Evolutionary conservation across 2,888 invertebrate genomes (phyloP).

Genomic region (Amblyjoppa proteus): DNA sequence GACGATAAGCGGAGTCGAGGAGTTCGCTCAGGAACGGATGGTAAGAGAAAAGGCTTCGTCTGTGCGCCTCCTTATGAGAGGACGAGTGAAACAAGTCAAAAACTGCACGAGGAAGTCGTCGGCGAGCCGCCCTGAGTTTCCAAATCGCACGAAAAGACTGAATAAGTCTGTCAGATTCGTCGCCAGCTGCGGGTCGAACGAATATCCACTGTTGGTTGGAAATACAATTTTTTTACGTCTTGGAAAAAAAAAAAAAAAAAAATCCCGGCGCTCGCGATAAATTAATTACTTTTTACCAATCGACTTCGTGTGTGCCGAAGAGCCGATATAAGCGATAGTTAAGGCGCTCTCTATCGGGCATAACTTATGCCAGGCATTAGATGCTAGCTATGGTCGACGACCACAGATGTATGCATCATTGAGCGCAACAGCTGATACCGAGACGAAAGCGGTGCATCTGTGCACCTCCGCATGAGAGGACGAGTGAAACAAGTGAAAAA

Average conservation of each 20-base stretch:
- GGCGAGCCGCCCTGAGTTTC: conserved; percentile 46
- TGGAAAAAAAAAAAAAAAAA: not conserved
- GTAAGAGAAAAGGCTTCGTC: conserved; percentile 50
- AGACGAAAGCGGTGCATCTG: conserved; percentile 46
- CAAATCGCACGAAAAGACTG: conserved; percentile 41
- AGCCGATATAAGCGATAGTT: conserved; percentile 66
- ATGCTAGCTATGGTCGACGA: conserved; percentile 77
- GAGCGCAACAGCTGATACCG: conserved; percentile 72
- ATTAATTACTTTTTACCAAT: conserved; percentile 56
- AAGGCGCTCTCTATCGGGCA: conserved; percentile 77
- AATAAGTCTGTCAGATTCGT: conserved; percentile 21
- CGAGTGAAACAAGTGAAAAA: conserved; percentile 39
- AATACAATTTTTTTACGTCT: no score
- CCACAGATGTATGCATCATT: conserved; percentile 76
- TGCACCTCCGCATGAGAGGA: not conserved
- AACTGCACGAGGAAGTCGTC: conserved; percentile 36
- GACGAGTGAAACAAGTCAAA: conserved; percentile 42
- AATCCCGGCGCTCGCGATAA: conserved; percentile 35
- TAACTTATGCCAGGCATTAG: conserved; percentile 82
- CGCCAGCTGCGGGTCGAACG: not conserved
- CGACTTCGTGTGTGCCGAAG: conserved; percentile 27
- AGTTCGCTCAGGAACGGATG: conserved; percentile 39
- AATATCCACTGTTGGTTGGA: conserved; percentile 22
- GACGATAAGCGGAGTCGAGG: conserved; percentile 66
- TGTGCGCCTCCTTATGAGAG: not conserved